phyloP scores from a whole-genome alignment of 2,113 vertebrate genomes.

The Craseonycteris thonglongyai region DNA sequence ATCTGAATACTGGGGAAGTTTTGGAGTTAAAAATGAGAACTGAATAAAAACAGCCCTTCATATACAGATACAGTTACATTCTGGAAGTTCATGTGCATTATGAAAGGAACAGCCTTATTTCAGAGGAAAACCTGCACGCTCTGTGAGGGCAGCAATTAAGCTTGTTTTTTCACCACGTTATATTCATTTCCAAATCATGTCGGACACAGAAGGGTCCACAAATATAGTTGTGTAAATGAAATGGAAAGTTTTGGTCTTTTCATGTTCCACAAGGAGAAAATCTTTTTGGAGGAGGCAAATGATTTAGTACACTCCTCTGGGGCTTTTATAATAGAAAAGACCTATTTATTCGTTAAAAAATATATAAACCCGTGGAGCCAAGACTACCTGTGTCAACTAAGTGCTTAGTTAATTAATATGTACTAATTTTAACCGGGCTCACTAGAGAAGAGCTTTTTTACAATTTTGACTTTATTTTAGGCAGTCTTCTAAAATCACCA shows the following conservation, averaged over 20 bases:
- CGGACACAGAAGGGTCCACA: not conserved
- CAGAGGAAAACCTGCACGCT: not conserved
- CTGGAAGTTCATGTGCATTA: not conserved
- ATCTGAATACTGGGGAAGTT: not conserved
- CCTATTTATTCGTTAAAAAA: not conserved
- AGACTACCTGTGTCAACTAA: not conserved
- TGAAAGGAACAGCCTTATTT: not conserved
- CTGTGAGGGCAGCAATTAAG: not conserved
- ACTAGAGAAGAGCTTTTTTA: not conserved
- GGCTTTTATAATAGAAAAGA: not conserved
- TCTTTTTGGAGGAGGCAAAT: not conserved
- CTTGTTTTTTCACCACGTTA: not conserved
- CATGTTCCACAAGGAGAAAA: not conserved
- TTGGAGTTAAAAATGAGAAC: not conserved
- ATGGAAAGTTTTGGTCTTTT: not conserved
- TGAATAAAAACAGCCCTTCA: not conserved
- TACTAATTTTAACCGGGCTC: not conserved
- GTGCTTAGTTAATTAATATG: not conserved
- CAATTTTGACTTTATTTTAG: not conserved
- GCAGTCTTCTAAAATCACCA: not conserved
- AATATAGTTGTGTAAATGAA: not conserved
- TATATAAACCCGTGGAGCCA: not conserved
- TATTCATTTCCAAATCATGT: not conserved
- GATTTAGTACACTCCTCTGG: not conserved
- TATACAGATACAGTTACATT: not conserved